Evolutionary conservation across 2,888 invertebrate genomes (phyloP).

Genomic region (Pemphredon lugubris): DNA sequence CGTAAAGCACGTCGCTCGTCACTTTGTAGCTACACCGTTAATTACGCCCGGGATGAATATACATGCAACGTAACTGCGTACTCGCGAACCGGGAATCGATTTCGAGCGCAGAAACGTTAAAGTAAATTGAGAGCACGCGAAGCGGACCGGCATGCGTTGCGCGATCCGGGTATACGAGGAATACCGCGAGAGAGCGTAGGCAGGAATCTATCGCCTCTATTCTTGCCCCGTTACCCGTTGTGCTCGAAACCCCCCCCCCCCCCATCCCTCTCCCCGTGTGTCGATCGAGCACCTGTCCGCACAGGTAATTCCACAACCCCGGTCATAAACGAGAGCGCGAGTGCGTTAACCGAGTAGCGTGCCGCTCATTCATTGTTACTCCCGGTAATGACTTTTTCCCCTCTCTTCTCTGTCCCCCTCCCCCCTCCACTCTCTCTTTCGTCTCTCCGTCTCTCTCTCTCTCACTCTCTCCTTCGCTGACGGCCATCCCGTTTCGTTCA

Average conservation of each 20-base stretch:
- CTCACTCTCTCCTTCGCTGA: too few relatives aligned
- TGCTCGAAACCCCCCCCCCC: constrained; percentile 44
- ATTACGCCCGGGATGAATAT: too few relatives aligned
- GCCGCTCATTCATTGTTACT: too few relatives aligned
- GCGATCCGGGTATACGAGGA: constrained; percentile 57
- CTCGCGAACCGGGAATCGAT: constrained; percentile 21
- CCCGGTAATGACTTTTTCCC: not conserved
- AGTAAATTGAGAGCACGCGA: constrained; percentile 2
- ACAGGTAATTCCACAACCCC: constrained; percentile 40
- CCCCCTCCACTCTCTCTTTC: too few relatives aligned
- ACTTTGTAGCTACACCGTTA: too few relatives aligned
- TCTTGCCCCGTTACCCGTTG: constrained; percentile 12
- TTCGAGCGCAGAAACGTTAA: not conserved
- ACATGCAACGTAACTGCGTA: too few relatives aligned
- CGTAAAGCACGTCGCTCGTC: too few relatives aligned
- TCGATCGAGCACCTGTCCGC: constrained; percentile 60
- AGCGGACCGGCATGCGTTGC: constrained; percentile 38
- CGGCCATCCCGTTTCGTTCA: too few relatives aligned
- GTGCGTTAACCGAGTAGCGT: not conserved
- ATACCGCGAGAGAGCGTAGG: constrained; percentile 58
- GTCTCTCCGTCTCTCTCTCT: too few relatives aligned
- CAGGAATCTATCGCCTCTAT: constrained; percentile 51
- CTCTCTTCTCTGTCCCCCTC: too few relatives aligned
- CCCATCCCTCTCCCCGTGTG: too few relatives aligned
- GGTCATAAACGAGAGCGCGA: constrained; percentile 42